Conservation (phyloP, 2,113 vertebrate species). For the Sinocyclocheilus maitianheensis region DNA sequence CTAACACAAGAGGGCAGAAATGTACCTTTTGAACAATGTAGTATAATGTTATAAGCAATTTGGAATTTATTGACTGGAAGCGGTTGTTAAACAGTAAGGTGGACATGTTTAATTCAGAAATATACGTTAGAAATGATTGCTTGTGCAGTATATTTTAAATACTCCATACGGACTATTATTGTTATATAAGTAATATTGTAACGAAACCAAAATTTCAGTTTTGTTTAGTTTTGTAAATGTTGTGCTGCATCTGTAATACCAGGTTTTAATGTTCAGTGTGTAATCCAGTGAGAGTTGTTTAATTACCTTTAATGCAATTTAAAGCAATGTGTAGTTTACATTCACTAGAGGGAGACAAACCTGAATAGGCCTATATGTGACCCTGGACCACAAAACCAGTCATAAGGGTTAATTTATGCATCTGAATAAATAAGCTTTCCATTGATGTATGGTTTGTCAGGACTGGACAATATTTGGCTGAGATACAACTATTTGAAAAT, state of each 20-base stretch:
- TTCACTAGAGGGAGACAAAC: conserved; percentile 19
- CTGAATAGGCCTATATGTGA: not conserved
- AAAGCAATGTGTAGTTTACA: not conserved
- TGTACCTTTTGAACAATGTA: not conserved
- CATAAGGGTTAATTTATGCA: no score
- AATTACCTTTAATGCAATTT: not conserved
- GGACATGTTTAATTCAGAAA: not conserved
- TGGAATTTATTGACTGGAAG: not conserved
- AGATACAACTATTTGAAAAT: no score
- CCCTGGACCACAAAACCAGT: no score
- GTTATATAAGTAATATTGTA: not conserved
- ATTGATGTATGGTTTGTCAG: no score
- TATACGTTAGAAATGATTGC: not conserved
- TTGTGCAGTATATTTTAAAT: no score
- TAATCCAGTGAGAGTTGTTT: not conserved
- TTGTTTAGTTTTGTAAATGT: not conserved
- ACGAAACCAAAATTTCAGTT: not conserved
- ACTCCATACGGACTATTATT: not conserved
- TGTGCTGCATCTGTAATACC: no score
- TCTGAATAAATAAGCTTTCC: no score
- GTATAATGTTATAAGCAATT: not conserved
- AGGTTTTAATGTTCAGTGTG: no score
- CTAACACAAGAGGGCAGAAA: not conserved
- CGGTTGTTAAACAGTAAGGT: not conserved
- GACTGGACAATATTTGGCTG: no score